Evolutionary conservation across 2,797 vertebrate genomes (phyloP).

Genomic region (Falco rusticolus): DNA sequence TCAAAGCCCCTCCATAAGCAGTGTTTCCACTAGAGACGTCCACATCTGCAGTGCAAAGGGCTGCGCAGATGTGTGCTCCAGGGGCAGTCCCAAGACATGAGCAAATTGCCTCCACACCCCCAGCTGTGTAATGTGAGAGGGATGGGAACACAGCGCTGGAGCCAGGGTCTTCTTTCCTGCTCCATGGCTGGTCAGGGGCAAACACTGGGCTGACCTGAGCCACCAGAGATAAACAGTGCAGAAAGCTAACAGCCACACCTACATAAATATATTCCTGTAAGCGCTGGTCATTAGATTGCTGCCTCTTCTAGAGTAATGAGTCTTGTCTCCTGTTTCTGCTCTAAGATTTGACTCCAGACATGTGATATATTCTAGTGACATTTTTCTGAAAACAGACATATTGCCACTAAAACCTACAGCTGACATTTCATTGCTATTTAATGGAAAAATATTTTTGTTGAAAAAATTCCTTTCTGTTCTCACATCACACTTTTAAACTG

Average conservation of each 20-base stretch:
- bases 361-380: background rate
- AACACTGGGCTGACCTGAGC: rapidly evolving
- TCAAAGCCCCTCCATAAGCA: background rate
- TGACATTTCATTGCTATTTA: background rate
- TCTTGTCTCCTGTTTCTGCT: background rate
- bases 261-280: background rate
- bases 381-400: background rate
- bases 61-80: background rate
- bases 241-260: background rate
- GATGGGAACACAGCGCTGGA: background rate
- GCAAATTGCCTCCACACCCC: background rate
- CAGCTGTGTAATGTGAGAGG: background rate
- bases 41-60: background rate
- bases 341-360: background rate
- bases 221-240: background rate
- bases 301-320: background rate
- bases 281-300: rapidly evolving
- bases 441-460: background rate
- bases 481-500: background rate
- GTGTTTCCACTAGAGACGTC: background rate
- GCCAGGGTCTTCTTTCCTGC: background rate
- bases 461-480: background rate
- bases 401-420: background rate
- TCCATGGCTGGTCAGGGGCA: rapidly evolving
- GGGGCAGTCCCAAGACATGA: rapidly evolving